Evolutionary conservation across 2,888 invertebrate species (phyloP), one percentile per base, ranked within the genome.

Genomic region (Malthinus seriepunctatus): DNA sequence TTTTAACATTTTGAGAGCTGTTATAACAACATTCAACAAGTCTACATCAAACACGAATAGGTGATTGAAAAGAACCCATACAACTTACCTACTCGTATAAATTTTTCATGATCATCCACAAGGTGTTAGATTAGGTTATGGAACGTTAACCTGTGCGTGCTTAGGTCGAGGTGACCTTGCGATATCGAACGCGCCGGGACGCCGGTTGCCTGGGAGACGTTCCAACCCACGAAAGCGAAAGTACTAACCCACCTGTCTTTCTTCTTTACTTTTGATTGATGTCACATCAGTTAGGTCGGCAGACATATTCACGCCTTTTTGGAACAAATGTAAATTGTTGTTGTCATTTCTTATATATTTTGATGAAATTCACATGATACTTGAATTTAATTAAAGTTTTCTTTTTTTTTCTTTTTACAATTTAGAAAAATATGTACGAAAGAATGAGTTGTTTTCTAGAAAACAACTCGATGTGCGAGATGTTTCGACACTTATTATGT

Each of bases 241-340:
- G 63, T 63, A 65, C 63, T 67, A 67, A 69, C 64, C 69, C 64
- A 66, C 66, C 68, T 67, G 66, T 67, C 65, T 62, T 59, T 59
- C 55, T 62, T 59, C 60, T 60, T 58, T 62, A 52, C 56, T 57
- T 59, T 63, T 67, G 65, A 66, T 64, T 66, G 64, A 64, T 67
- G 63, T 56, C 58, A 56, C 45, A 32, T 38, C 48, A 53, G 50
- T 49, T 54, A 56, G 56, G 38, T 56, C 61, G 37, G 45, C 33
- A 44, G 46, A 56, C 45, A 34, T 32, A 45, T 50, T 47, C 34
- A 38, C 45, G 48, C 54, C 47, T 51, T 49, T 58, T 49, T 48
- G 23, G 34, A 33, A 10, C 34, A 34, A 49, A 35, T 56, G 33
- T 38, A 53, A 56, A 44, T 55, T 54, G 37, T 50, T 55, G 7